Conservation (phyloP, 2,888 invertebrate species). For the Cabera pusaria region DNA sequence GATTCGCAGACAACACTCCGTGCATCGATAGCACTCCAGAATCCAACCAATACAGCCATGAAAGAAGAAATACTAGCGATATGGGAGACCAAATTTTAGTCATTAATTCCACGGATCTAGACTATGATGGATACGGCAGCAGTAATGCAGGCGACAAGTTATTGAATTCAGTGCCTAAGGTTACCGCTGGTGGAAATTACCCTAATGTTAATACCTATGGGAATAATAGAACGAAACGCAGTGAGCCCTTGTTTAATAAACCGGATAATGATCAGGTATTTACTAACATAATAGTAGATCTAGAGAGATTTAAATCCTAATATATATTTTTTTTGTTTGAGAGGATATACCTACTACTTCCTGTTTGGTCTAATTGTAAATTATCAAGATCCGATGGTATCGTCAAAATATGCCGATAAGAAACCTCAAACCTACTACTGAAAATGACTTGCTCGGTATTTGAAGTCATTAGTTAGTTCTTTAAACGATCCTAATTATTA, state of each 20-base stretch:
- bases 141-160: conserved; percentile 47
- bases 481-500: too few relatives aligned
- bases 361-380: too few relatives aligned
- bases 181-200: conserved; percentile 30
- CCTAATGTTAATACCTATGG: conserved; percentile 24
- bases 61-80: conserved; percentile 50
- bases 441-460: too few relatives aligned
- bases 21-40: conserved; percentile 49
- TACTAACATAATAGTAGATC: too few relatives aligned
- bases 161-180: conserved; percentile 41
- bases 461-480: too few relatives aligned
- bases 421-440: too few relatives aligned
- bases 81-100: conserved; percentile 49
- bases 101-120: conserved; percentile 55
- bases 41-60: conserved; percentile 54
- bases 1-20: conserved; percentile 35
- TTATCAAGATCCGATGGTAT: too few relatives aligned
- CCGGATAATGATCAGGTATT: conserved; percentile 60
- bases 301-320: too few relatives aligned
- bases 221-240: conserved; percentile 49
- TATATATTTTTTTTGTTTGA: too few relatives aligned
- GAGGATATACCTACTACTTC: too few relatives aligned
- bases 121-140: conserved; percentile 47
- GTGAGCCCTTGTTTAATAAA: conserved; percentile 53
- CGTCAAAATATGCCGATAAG: too few relatives aligned